phyloP scores from a whole-genome alignment of 2,888 invertebrate species.

The Chouioia cunea region DNA sequence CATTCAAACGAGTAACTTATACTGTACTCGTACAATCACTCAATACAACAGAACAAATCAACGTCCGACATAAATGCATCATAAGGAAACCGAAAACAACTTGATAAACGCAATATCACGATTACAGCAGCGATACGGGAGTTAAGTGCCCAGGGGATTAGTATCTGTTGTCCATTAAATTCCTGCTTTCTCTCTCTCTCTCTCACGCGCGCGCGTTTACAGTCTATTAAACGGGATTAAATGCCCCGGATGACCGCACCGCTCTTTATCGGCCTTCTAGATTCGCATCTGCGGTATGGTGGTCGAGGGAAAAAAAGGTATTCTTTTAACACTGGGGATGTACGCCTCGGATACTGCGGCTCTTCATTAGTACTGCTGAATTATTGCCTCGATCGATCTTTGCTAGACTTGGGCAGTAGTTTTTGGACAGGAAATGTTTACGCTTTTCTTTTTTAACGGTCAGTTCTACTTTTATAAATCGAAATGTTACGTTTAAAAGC shows the following conservation, averaged over 20 bases:
- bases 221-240: constrained; percentile 55
- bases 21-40: too few relatives aligned
- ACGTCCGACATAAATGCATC: too few relatives aligned
- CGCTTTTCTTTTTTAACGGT: too few relatives aligned
- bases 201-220: constrained; percentile 49
- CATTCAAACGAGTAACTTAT: too few relatives aligned
- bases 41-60: too few relatives aligned
- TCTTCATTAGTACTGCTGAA: constrained; percentile 5
- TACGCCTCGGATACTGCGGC: constrained; percentile 13
- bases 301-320: constrained; percentile 8
- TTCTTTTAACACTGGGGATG: constrained; percentile 32
- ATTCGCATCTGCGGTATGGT: constrained; percentile 23
- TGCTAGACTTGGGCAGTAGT: too few relatives aligned
- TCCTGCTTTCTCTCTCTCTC: constrained; percentile 44
- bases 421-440: too few relatives aligned
- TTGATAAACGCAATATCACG: constrained; percentile 13
- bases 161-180: constrained; percentile 62
- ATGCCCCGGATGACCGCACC: constrained; percentile 44
- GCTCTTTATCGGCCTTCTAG: constrained; percentile 39
- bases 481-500: too few relatives aligned
- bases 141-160: constrained; percentile 48
- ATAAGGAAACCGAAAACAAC: too few relatives aligned
- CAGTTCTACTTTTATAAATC: too few relatives aligned
- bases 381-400: constrained; percentile 24
- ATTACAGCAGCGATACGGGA: constrained; percentile 12